Base-by-base conservation (phyloP, 2,888 invertebrate species). In the Eristalis pertinax region DNA sequence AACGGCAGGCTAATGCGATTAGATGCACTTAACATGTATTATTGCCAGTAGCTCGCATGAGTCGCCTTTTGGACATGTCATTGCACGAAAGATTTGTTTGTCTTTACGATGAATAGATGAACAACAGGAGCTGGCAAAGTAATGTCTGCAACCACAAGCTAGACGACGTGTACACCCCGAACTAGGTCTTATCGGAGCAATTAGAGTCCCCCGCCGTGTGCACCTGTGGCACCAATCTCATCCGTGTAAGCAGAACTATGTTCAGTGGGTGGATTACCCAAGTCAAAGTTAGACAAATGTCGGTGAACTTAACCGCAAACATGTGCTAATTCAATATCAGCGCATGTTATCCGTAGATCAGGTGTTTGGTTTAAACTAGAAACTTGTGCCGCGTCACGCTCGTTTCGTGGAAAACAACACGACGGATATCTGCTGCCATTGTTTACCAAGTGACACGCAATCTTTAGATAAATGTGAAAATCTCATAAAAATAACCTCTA, bases 21-120 rank as follows among this genome's bases (percentile, higher is more conserved):
- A 68, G 35, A n/a, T 19, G 24, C 24, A 62, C 68, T 76, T 68
- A 76, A 32, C 62, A 63, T 68, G 24, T 7, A 62, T 50, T 35
- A 74, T 50, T 32, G 11, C 10, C 7, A 73, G 24, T 10, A 43
- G 19, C 50, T 19, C 50, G 43, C 43, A 43, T 43, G 43, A 43
- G 43, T 50, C n/a, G 38, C 2, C 38, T 13, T 7, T 38, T 11
- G 38, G 13, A 13, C 32, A 32, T 8, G 43, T 7, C 19, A 2
- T n/a, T 0, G 43, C 3, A 43, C 5, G 15, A 50, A 8, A 19
- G 50, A 50, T 19, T 19, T 19, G 50, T 19, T 50, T 50, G 50
- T 50, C 8, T n/a, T 50, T 5, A 7, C 7, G 19, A 19, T 8
- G 8, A n/a, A 4, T 2, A 13, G 43, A 13, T 43, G 2, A 4